Evolutionary conservation across 2,113 vertebrate genomes (phyloP).

Genomic region (Pseudorectes ferrugineus): DNA sequence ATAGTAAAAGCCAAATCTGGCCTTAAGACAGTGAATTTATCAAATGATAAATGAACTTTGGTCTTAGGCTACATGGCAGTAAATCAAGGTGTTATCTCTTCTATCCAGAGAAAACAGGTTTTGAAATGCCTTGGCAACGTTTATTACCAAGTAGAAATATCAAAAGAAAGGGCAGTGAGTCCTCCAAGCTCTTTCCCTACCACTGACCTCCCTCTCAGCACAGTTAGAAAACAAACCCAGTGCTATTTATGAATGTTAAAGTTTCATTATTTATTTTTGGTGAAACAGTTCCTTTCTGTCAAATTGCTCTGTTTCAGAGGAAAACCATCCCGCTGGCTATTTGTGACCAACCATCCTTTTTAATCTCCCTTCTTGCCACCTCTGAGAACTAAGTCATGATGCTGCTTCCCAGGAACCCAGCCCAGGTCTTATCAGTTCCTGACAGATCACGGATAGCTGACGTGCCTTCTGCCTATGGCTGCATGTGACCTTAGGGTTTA

Average conservation of each 20-base stretch:
- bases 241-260: neutral
- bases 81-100: neutral
- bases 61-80: neutral
- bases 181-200: neutral
- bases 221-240: neutral
- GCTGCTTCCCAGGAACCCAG: neutral
- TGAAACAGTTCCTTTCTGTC: neutral
- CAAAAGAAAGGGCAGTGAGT: neutral
- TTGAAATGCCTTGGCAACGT: neutral
- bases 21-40: neutral
- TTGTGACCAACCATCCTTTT: neutral
- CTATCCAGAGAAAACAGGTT: neutral
- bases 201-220: neutral
- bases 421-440: constrained; percentile 30
- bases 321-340: neutral
- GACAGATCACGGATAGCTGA: neutral
- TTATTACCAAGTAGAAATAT: neutral
- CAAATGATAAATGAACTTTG: neutral
- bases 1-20: neutral
- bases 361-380: neutral
- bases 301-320: neutral
- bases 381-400: neutral
- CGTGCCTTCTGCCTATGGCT: neutral
- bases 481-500: neutral
- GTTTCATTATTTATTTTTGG: neutral